These are phyloP conservation scores for Drosophila auraria DNA, from an alignment of 1,140 invertebrate genomes.

Conservation along the genomic window DNA sequence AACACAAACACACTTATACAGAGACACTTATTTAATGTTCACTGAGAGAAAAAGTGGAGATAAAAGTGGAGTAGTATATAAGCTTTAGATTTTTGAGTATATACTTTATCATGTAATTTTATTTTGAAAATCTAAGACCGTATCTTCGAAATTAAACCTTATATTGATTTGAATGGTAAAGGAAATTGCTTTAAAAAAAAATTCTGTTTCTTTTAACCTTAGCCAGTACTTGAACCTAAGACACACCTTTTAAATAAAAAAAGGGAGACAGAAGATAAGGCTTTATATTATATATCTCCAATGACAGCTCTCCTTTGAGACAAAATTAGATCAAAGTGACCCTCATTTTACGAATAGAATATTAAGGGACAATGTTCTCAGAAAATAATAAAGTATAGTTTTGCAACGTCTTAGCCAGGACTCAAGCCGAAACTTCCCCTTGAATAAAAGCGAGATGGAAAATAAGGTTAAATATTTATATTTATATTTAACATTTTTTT, in stretches of 20 bases:
- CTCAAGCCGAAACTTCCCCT: too few species aligned
- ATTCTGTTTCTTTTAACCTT: too few species aligned
- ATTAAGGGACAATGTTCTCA: too few species aligned
- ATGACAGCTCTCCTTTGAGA: not conserved
- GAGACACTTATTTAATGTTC: too few species aligned
- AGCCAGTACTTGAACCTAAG: too few species aligned
- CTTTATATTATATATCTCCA: not conserved
- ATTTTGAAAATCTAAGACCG: not conserved
- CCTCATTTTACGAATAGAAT: too few species aligned
- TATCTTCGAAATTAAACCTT: not conserved
- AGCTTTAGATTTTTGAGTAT: not conserved
- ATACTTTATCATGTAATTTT: not conserved
- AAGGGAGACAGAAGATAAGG: not conserved
- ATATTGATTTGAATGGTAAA: not conserved
- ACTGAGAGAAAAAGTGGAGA: not conserved
- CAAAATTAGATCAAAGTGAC: not conserved
- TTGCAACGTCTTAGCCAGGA: too few species aligned
- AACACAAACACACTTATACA: constrained; percentile 18
- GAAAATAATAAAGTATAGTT: too few species aligned
- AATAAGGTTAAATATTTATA: not conserved
- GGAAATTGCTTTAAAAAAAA: too few species aligned
- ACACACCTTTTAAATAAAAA: too few species aligned
- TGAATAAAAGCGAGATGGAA: not conserved
- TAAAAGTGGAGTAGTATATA: not conserved
- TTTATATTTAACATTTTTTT: not conserved